Evolutionary conservation across 2,113 vertebrate genomes (phyloP), one percentile per base, ranked within the genome.

Genomic region (Lutjanus erythropterus): DNA sequence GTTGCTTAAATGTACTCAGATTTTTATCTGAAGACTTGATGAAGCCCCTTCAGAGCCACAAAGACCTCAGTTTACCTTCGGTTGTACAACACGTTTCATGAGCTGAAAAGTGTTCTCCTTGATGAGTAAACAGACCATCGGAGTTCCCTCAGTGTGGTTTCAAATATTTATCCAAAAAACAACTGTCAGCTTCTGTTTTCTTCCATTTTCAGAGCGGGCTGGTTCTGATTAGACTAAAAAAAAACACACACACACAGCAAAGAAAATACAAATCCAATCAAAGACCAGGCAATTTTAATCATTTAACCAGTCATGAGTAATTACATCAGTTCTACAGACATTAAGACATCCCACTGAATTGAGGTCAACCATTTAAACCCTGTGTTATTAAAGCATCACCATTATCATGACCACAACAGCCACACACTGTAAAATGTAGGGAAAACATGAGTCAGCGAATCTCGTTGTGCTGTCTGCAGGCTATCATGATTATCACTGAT

Each of bases 271-370:
- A 67, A 33, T 31, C 9, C 78, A 66, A 81, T 89, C 46, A 84
- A 91, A 92, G 77, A 93, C 60, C 85, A 90, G 80, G 84, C 72
- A 89, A 81, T 80, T 94, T 94, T 93, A 89, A 87, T 94, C 23
- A 73, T 88, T 78, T 75, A 67, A 80, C 84, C 83, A 88, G 78
- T 83, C 80, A 89, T 73, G 61, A 69, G 25, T 80, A 60, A 70
- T 84, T 80, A 91, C 87, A 90, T 75, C 80, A 89, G 55, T 52
- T 85, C 80, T 74, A 91, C 82, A 91, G 75, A 93, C 78, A 87
- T 83, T 71, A 72, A 85, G 69, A 92, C 88, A 86, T 83, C 80
- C 59, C 78, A 84, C 9, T 79, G 71, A 86, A 64, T 65, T 77
- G 37, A 87, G 71, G 50, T 83, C 37, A 41, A 89, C 76, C 71